A percentile compares a stretch with the other conserved stretches of the same genome.
Evolutionary conservation across 2,113 vertebrate species (phyloP).

Genomic region (Cebus imitator): DNA sequence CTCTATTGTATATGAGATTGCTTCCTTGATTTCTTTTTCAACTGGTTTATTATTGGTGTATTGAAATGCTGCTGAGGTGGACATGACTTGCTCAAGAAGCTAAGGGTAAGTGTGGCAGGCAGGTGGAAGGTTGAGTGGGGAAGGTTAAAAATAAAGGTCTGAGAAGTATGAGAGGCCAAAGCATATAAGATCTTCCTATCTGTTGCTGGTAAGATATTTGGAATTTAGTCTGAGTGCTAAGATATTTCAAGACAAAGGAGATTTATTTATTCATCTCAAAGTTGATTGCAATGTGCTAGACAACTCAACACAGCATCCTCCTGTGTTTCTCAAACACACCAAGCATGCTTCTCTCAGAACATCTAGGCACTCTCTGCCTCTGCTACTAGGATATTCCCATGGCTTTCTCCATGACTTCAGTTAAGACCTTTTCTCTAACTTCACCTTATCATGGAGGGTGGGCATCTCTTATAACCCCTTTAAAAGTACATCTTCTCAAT

Average conservation of each 20-base stretch:
- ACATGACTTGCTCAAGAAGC: background rate
- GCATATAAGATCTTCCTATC: background rate
- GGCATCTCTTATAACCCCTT: background rate
- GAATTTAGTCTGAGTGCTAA: background rate
- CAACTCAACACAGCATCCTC: too few relatives aligned
- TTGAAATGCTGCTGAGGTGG: background rate
- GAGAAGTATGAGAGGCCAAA: background rate
- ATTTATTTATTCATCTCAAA: background rate
- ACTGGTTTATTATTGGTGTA: too few relatives aligned
- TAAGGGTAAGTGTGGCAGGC: background rate
- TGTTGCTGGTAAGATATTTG: background rate
- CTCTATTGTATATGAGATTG: too few relatives aligned
- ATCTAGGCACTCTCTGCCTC: background rate
- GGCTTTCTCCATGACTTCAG: background rate
- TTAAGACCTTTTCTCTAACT: background rate
- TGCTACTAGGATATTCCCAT: background rate
- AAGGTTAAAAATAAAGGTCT: background rate
- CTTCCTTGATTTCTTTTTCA: too few relatives aligned
- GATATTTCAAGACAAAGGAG: background rate
- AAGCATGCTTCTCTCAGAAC: background rate
- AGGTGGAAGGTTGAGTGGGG: rapidly evolving
- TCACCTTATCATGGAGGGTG: background rate
- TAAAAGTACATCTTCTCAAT: background rate
- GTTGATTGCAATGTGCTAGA: background rate
- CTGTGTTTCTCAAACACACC: background rate